phyloP scores from a whole-genome alignment of 1,140 invertebrate species.

The Tenebrio molitor region DNA sequence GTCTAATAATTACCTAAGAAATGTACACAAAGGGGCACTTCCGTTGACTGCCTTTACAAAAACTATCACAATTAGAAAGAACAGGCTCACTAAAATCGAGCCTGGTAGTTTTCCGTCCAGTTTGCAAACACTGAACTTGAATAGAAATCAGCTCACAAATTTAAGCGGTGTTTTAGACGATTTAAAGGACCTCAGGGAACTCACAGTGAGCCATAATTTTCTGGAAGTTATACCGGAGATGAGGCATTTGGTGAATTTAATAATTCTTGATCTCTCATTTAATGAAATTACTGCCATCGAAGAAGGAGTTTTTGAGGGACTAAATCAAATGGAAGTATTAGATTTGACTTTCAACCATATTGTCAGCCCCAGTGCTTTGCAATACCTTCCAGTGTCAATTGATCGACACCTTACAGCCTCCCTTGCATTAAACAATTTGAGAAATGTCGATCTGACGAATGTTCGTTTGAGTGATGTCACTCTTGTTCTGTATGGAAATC shows the following conservation, averaged over 20 bases:
- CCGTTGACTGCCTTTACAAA: not conserved
- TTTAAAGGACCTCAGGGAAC: not conserved
- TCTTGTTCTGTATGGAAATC: slow-evolving; percentile 13
- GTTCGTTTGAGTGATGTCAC: not conserved
- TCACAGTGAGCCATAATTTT: not conserved
- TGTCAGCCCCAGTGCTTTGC: slow-evolving; percentile 3
- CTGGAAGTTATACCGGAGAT: not conserved
- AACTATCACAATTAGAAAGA: not conserved
- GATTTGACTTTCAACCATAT: too few species aligned
- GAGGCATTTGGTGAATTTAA: not conserved
- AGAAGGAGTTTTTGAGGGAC: slow-evolving; percentile 11
- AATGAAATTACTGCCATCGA: slow-evolving; percentile 7
- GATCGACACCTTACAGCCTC: not conserved
- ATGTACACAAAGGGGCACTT: not conserved
- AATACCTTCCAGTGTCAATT: not conserved
- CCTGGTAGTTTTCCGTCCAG: not conserved
- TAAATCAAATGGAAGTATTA: too few species aligned
- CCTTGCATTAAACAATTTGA: slow-evolving; percentile 1
- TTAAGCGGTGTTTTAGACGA: slow-evolving; percentile 2
- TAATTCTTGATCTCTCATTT: not conserved
- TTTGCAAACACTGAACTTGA: not conserved
- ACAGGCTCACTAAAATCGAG: not conserved
- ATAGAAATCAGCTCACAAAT: not conserved
- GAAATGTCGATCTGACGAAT: not conserved
- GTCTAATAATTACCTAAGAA: not conserved